Evolutionary conservation across 2,888 invertebrate genomes (phyloP), one percentile per base, ranked within the genome.

Genomic region (Xylota segnis): DNA sequence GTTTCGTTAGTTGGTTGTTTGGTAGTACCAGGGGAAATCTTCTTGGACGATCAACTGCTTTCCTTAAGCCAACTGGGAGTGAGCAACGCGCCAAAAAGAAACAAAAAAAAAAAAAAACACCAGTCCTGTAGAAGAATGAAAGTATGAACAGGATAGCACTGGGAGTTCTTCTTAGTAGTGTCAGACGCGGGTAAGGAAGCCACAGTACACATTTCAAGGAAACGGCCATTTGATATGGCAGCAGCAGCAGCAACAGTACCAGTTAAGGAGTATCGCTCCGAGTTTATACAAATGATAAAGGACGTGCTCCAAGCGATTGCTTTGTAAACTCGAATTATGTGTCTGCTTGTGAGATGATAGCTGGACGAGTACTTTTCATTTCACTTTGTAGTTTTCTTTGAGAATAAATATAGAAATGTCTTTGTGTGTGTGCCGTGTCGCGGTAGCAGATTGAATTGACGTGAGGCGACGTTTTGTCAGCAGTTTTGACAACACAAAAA

Each of bases 281-380:
- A 59, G 16, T 52, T 50, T 52, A 23, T 52, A 74, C 50, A 59
- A 37, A 79, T 71, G 66, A 61, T 56, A 72, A 76, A 82, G 63
- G 81, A 86, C 71, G 76, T 82, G 81, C 86, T 72, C 47, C 61
- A 47, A 82, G 86, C 86, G 76, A 86, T 76, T 76, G 66, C 86
- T 86, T 82, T 86, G 66, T 81, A 72, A 71, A 81, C 63, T 75
- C 65, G 79, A 84, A 79, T 75, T 79, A 79, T 79, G 68, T 75
- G 84, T 78, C 72, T 83, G 59, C 56, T 82, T 45, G 72, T 72
- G 66, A 83, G 83, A 77, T 45, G 71, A 61, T 37, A 23, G 63
- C 70, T 79, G 83, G 83, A 74, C 78, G 72, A 50, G 71, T 34
- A 54, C 61, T 27, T 71, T 83, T 59, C 65, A 47, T 76, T 76